Evolutionary conservation across 2,797 vertebrate genomes (phyloP), one percentile per base, ranked within the genome.

Genomic region (Euthynnus affinis): DNA sequence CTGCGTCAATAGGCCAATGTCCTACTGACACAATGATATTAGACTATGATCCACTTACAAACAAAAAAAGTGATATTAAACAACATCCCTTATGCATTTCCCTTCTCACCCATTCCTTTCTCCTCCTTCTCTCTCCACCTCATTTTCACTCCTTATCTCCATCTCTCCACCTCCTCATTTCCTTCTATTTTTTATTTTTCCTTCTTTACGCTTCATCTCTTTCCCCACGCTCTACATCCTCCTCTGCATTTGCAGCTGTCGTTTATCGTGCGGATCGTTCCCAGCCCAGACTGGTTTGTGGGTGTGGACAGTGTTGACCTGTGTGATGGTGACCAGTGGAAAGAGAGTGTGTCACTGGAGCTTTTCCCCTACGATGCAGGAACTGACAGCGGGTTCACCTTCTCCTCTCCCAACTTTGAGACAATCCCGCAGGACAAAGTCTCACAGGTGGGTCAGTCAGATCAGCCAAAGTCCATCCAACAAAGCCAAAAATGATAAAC

Each of bases 281-380:
- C 98, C 6, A 99, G 98, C 78, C 98, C 98, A 0, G 98, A 99
- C 93, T 99, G 98, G 98, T 99, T 99, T 82, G 97, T 99, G 86
- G 98, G 98, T 2, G 83, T 96, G 66, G 96, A 98, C 89, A 96
- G 96, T 70, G 64, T 99, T 61, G 96, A 97, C 77, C 95, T 99
- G 59, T 99, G 98, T 37, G 95, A 97, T 1, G 96, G 96, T 6
- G 93, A 95, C 64, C 93, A 81, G 37, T 99, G 98, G 98, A 96
- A 94, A 87, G 96, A 98, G 6, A 96, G 92, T 55, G 80, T 96
- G 1, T 91, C 95, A 0, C 57, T 98, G 78, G 96, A 99, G 61
- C 96, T 99, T 32, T 96, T 94, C 84, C 98, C 98, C 0, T 96
- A 97, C 0, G 98, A 99, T 12, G 97, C 98, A 0, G 98, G 98